A percentile compares a stretch with the other conserved stretches of the same genome.
These are phyloP conservation scores for Pseudomyrmex concolor DNA, from an alignment of 1,140 invertebrate genomes.

Conservation along the genomic window DNA sequence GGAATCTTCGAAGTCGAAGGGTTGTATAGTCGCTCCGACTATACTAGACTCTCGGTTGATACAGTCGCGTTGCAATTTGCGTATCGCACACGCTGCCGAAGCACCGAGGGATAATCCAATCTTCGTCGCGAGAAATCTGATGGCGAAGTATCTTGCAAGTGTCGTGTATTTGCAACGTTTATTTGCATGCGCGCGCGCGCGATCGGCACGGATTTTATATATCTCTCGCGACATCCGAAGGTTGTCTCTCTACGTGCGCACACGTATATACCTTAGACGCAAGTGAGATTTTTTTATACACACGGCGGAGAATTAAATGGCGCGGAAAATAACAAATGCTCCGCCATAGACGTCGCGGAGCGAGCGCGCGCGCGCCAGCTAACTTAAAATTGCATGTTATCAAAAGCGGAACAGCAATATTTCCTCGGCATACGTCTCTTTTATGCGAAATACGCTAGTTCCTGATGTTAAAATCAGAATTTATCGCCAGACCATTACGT, in stretches of 20 bases:
- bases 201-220: background rate
- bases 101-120: too few relatives aligned
- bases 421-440: background rate
- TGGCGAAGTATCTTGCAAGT: too few relatives aligned
- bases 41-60: background rate
- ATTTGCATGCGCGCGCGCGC: background rate
- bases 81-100: too few relatives aligned
- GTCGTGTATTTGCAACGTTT: background rate
- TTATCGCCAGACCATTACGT: background rate
- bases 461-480: background rate
- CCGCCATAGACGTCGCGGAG: background rate
- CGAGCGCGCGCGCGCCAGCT: background rate
- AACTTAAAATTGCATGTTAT: constrained; percentile 18
- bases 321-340: constrained; percentile 16
- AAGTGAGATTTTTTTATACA: background rate
- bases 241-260: background rate
- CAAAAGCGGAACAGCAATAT: background rate
- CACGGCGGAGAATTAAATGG: constrained; percentile 25
- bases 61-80: constrained; percentile 6
- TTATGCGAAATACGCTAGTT: background rate
- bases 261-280: background rate
- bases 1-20: background rate
- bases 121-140: too few relatives aligned
- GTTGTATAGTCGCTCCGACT: constrained; percentile 15
- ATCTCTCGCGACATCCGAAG: background rate